Percentiles rank a stretch among this genome's conserved stretches.
Evolutionary conservation across 2,113 vertebrate genomes (phyloP).

Genomic region (Notarius lentiginosus): DNA sequence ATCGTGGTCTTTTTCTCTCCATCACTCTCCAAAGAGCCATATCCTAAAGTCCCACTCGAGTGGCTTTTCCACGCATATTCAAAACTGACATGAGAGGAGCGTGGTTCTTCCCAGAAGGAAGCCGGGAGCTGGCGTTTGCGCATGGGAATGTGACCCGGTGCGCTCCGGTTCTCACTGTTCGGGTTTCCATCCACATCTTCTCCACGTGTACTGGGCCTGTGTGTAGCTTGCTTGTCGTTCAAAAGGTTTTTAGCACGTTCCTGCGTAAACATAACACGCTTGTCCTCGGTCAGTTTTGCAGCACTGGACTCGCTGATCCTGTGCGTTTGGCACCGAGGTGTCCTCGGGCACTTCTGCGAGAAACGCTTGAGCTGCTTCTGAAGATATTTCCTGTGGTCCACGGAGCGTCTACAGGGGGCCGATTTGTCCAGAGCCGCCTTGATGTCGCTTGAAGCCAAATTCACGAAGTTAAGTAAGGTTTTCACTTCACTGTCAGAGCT

Average conservation of each 20-base stretch:
- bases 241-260: conserved; percentile 50
- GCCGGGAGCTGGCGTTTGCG: conserved; percentile 93
- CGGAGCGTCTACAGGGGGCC: conserved; percentile 91
- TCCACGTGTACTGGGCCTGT: conserved; percentile 28
- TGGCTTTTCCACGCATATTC: conserved; percentile 62
- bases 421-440: conserved; percentile 97
- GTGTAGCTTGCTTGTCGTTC: conserved; percentile 60
- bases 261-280: conserved; percentile 31
- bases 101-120: conserved; percentile 96
- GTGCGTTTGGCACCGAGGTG: conserved; percentile 80
- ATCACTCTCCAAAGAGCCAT: conserved; percentile 49
- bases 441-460: conserved; percentile 97
- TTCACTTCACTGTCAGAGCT: conserved; percentile 94
- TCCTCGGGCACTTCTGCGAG: conserved; percentile 89
- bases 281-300: conserved; percentile 67
- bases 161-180: conserved; percentile 62
- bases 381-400: conserved; percentile 96
- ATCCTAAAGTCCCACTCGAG: conserved; percentile 49
- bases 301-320: conserved; percentile 67
- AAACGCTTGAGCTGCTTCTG: conserved; percentile 98
- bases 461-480: conserved; percentile 95
- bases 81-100: conserved; percentile 69
- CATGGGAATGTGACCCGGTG: conserved; percentile 89
- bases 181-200: conserved; percentile 57
- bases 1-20: conserved; percentile 75